Base-by-base conservation (phyloP, 2,113 vertebrate species). In the Hydrochoerus hydrochaeris region DNA sequence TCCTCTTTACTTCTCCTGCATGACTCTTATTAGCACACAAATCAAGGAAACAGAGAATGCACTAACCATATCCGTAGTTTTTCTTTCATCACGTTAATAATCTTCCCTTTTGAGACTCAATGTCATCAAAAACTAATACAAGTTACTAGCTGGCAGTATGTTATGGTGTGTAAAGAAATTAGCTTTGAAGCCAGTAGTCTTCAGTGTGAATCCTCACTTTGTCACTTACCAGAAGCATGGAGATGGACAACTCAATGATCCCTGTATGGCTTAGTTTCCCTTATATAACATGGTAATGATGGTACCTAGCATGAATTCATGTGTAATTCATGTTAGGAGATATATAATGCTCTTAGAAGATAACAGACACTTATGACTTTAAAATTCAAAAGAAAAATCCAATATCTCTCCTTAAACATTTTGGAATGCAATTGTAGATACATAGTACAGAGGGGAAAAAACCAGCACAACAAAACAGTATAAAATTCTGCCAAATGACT, bases 11-110 rank as follows among this genome's bases (percentile, higher is more conserved):
- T 65, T 80, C 62, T 96, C 3, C 77, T 49, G 24, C 57, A 3
- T 75, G 26, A 71, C 35, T 85, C 65, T 58, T 80, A 78, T 16
- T 95, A 89, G 35, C 30, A 60, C 84, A 41, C 17, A 82, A 83
- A 94, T 75, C 13, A 73, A 62, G 83, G 32, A 90, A 88, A 83
- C 44, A 91, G 84, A 82, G 26, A 83, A 85, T 44, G 28, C 57
- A 89, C 7, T 35, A 80, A 44, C 3, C 4, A 41, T 28, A 26
- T 87, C 38, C 22, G 5, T 35, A 28, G 9, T 73, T 73, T 52
- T 65, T 65, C 78, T 69, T 81, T 35, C 17, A 69, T 35, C 16
- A 7, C 65, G 20, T 57, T 75, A 38, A 78, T 77, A 77, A 80
- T 85, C 81, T 85, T 62, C 9, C 81, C 52, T 63, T 85, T 44